These are phyloP conservation scores for Ochotona princeps DNA, from an alignment of 2,113 vertebrate species.

Conservation along the genomic window DNA sequence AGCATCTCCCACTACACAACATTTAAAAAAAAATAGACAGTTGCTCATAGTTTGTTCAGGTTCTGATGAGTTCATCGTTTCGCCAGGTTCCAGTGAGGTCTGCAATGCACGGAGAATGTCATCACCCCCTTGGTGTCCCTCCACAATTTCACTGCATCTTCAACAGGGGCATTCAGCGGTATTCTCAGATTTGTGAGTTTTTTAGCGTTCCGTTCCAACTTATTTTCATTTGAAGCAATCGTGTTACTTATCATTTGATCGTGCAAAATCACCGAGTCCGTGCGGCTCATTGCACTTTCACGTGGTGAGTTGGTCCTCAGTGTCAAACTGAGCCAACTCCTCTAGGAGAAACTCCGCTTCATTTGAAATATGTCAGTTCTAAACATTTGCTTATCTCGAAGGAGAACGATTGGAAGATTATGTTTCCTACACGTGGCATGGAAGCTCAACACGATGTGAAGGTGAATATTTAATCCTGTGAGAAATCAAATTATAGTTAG, in stretches of 20 bases:
- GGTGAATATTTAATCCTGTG: neutral
- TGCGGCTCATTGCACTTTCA: rapidly evolving
- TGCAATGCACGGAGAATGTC: neutral
- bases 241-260: neutral
- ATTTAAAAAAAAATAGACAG: neutral
- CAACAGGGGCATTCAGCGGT: neutral
- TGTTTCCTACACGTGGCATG: neutral
- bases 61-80: no score
- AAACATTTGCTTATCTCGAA: neutral
- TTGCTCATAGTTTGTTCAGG: no score
- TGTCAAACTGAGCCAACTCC: neutral
- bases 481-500: neutral
- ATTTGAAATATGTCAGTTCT: neutral
- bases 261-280: neutral
- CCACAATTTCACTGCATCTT: neutral
- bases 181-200: neutral
- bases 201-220: neutral
- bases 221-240: constrained; percentile 3
- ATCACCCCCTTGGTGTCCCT: rapidly evolving
- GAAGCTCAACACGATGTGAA: constrained; percentile 20
- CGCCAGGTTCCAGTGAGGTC: neutral
- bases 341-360: neutral
- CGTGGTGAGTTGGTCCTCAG: neutral
- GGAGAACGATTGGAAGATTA: neutral
- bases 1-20: constrained; percentile 11